A percentile compares a stretch with the other conserved stretches of the same genome.
These are phyloP conservation scores for Macroglossus sobrinus DNA, from an alignment of 2,113 vertebrate genomes.

Conservation along the genomic window DNA sequence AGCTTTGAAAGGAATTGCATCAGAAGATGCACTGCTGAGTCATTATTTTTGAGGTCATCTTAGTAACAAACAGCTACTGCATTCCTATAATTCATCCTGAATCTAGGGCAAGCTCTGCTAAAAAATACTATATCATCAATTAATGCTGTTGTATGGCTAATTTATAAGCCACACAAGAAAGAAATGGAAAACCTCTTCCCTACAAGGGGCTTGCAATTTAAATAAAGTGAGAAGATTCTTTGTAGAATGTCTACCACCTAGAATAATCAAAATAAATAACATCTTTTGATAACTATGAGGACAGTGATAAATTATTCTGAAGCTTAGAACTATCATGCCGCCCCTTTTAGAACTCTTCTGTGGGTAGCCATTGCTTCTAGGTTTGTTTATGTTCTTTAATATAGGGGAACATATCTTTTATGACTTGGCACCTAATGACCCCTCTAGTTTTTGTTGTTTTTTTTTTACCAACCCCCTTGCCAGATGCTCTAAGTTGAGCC, in stretches of 20 bases:
- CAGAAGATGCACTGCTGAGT: neutral
- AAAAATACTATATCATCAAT: neutral
- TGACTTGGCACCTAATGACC: neutral
- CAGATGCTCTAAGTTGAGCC: neutral
- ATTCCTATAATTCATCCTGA: neutral
- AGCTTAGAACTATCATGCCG: neutral
- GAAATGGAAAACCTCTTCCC: neutral
- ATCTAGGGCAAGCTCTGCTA: neutral
- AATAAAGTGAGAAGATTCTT: neutral
- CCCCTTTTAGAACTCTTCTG: neutral
- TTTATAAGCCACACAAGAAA: neutral
- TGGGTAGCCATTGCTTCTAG: neutral
- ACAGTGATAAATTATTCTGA: neutral
- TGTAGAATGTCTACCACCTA: neutral
- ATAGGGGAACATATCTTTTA: accelerated
- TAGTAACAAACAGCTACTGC: neutral
- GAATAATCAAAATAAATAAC: neutral
- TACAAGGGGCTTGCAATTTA: neutral
- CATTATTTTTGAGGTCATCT: neutral
- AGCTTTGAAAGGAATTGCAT: neutral
- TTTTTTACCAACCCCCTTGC: neutral
- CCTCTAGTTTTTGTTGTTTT: neutral
- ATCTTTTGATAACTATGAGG: neutral
- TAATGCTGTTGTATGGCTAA: neutral
- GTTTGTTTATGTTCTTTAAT: neutral